These are phyloP conservation scores for Crematogaster levior DNA, from an alignment of 2,888 invertebrate species.

Conservation along the genomic window DNA sequence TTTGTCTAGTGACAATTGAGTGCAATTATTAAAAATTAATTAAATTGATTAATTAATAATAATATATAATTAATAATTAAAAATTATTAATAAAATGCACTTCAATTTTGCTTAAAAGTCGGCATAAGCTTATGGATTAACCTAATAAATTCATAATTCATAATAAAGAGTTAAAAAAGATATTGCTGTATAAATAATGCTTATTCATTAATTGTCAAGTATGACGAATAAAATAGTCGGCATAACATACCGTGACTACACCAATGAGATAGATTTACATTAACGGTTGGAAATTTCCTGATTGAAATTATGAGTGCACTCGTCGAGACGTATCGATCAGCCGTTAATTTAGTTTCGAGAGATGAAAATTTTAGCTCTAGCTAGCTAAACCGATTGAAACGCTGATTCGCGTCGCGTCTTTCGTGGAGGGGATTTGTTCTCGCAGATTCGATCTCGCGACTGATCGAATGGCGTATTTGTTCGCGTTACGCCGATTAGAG, in stretches of 20 bases:
- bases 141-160: neutral
- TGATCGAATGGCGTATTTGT: conserved; percentile 5
- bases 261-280: conserved; percentile 6
- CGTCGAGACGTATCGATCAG: conserved; percentile 43
- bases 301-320: conserved; percentile 30
- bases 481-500: conserved; percentile 19
- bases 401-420: neutral
- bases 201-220: neutral
- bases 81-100: too few relatives aligned
- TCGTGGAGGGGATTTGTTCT: neutral
- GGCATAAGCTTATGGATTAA: too few relatives aligned
- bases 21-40: too few relatives aligned
- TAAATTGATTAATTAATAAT: too few relatives aligned
- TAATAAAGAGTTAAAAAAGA: neutral
- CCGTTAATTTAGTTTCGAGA: conserved; percentile 31
- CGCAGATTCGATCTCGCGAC: neutral
- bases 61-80: too few relatives aligned
- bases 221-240: neutral
- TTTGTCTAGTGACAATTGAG: too few relatives aligned
- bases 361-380: conserved; percentile 46
- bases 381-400: conserved; percentile 19
- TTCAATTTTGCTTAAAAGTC: too few relatives aligned
- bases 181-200: neutral
- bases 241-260: neutral
- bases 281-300: conserved; percentile 33